Base-by-base conservation (phyloP, 2,888 invertebrate genomes). In the Eristalinus aeneus region DNA sequence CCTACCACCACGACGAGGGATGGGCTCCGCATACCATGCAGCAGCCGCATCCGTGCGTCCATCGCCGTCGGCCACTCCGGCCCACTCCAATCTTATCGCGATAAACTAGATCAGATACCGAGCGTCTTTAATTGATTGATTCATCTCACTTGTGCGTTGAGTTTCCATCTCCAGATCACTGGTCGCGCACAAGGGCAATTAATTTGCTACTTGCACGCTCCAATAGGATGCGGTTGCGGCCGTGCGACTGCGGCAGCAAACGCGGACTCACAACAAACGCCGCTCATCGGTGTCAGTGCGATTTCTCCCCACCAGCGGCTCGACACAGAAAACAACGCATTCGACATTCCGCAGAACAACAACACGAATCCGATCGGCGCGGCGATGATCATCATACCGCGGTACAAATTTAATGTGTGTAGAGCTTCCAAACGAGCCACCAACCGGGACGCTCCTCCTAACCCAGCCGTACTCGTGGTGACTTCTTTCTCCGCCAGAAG, bases 331-430 rank as follows among this genome's bases (percentile, higher is more conserved):
- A 79, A 84, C 75, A 79, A 84, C 80, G 22, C 36, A 72, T 76
- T 72, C 76, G 60, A 81, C 85, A 85, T 85, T 76, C 76, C 81
- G 32, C 12, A 53, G 36, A 73, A 54, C 67, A 85, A 84, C 61
- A 75, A 73, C 80, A 80, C 69, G 80, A 68, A 22, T 73, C 61
- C 67, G 72, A 79, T 84, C 54, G 34, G 64, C 32, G 32, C n/a
- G 32, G n/a, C 23, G 39, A n/a, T 39, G 23, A 39, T 39, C 39
- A 64, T 76, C 58, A 53, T 77, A 34, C 56, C 73, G 85, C 69
- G 58, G 16, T 74, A 77, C 74, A 78, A 82, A 86, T 86, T 67
- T 74, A 74, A 82, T 60, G 77, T 81, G 76, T 73, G 71, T 75
- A 61, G 54, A 67, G 77, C 74, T 81, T 82, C 81, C 69, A 77